Conservation (phyloP, 2,113 vertebrate genomes). For the Notothenia coriiceps region DNA sequence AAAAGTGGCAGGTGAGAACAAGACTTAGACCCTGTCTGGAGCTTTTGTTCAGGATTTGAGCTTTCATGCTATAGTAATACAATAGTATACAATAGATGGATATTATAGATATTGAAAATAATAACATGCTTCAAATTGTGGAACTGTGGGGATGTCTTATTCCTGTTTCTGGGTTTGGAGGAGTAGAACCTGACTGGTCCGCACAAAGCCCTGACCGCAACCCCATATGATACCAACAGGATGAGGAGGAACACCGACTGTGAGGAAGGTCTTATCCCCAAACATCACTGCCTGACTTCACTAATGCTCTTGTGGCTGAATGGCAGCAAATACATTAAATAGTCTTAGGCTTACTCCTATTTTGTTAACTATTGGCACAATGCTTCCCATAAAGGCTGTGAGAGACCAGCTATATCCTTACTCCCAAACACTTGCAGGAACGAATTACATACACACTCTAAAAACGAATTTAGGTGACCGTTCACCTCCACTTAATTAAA, state of each 20-base stretch:
- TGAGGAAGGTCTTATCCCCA: neutral
- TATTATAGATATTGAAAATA: neutral
- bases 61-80: no score
- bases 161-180: neutral
- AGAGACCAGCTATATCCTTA: neutral
- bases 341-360: neutral
- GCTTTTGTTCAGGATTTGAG: no score
- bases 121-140: neutral
- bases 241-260: neutral
- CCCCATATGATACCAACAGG: neutral
- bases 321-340: neutral
- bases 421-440: constrained; percentile 5
- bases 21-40: no score
- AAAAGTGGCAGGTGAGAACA: no score
- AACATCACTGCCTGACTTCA: constrained; percentile 6
- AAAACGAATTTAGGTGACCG: no score
- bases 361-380: neutral
- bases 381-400: neutral
- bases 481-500: no score
- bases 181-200: neutral
- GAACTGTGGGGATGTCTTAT: neutral
- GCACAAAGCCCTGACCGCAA: neutral
- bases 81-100: neutral
- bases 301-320: neutral
- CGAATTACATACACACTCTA: constrained; percentile 6